Evolutionary conservation across 1,140 invertebrate species (phyloP), one percentile per base, ranked within the genome.

Genomic region (Zaprionus ghesquierei): DNA sequence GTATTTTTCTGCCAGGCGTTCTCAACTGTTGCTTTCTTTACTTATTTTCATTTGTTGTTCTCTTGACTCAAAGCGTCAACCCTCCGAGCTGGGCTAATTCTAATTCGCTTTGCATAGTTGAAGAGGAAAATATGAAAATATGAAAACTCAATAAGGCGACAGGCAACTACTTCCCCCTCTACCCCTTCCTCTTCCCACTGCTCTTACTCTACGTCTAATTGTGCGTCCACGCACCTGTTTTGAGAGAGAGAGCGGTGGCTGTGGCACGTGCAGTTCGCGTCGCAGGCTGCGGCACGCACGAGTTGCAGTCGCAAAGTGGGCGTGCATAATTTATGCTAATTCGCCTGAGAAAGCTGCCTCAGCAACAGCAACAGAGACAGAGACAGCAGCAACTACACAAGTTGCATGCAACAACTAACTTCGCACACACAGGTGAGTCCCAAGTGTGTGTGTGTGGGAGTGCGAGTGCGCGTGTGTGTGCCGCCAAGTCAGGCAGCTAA

Each of bases 241-340:
- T 75, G 23, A n/a, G 62, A 35, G 41, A 49, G 62, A 8, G 0
- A 13, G 35, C 5, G 15, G 49, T 33, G 29, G 15, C 22, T 12
- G 29, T 31, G 23, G 71, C 79, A 87, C 79, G 79, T 82, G 82
- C 75, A 84, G 22, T 9, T 33, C n/a, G 10, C 12, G 20, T 44
- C 13, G 35, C 22, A 23, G 38, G 15, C 65, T n/a, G 46, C 8
- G 27, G 25, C 84, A 87, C 84, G 84, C 84, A 87, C 84, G 84
- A 89, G 75, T 62, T 89, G 77, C 84, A 87, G 69, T 89, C 50
- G 84, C 79, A 87, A 86, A 87, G 84, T 87, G 84, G 84, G 84
- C 84, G 84, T 89, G 84, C 84, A 87, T 87, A 87, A 87, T 87
- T 87, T 87, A 89, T 89, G 84, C 63, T 87, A 89, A 87, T 87